Conservation (phyloP, 2,888 invertebrate genomes). For the Phyto melanocephala region DNA sequence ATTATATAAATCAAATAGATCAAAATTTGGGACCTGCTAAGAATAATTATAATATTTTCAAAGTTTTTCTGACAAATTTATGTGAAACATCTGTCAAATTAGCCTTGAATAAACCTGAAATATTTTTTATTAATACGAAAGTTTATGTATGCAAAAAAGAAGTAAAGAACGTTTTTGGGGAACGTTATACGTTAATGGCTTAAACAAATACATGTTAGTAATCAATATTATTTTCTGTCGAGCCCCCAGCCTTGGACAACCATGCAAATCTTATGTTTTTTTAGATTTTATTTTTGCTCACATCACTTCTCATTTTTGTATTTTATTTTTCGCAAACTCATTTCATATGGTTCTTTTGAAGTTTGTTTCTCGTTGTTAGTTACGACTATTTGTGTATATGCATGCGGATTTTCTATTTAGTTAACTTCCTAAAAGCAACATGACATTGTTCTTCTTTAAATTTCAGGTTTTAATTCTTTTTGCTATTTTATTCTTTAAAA, state of each 20-base stretch:
- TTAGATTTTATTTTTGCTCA: background rate
- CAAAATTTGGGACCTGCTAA: too few relatives aligned
- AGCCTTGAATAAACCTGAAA: too few relatives aligned
- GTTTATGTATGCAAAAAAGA: too few relatives aligned
- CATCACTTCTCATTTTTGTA: background rate
- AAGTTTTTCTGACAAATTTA: too few relatives aligned
- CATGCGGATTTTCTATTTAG: conserved; percentile 48
- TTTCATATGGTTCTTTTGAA: conserved; percentile 29
- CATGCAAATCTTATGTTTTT: background rate
- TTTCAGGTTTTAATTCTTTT: conserved; percentile 11
- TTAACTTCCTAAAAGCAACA: conserved; percentile 51
- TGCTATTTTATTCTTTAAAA: background rate
- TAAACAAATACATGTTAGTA: too few relatives aligned
- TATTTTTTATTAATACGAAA: too few relatives aligned
- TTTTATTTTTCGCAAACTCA: conserved; percentile 35
- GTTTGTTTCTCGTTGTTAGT: background rate
- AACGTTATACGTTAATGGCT: too few relatives aligned
- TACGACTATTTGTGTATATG: background rate
- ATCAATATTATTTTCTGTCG: background rate
- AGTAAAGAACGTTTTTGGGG: too few relatives aligned
- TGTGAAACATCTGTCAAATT: too few relatives aligned
- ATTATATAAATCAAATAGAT: too few relatives aligned
- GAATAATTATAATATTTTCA: too few relatives aligned
- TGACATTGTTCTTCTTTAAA: conserved; percentile 41
- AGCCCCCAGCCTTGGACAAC: background rate